phyloP scores from a whole-genome alignment of 2,888 invertebrate genomes.

The Pachycephus smyrnensis region DNA sequence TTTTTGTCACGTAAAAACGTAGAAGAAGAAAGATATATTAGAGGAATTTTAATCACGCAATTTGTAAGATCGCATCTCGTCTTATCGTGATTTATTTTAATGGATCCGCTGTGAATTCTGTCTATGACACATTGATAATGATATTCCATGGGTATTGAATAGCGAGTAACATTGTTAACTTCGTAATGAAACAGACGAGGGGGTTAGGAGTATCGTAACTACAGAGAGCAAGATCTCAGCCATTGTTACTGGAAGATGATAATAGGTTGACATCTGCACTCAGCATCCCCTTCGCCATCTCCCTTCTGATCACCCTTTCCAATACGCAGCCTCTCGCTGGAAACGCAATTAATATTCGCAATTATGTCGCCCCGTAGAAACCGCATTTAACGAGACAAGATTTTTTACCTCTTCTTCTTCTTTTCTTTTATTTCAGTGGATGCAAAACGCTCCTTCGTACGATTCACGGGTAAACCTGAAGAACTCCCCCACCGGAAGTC shows the following conservation, averaged over 20 bases:
- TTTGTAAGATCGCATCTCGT: background rate
- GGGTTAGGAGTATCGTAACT: slow-evolving; percentile 9
- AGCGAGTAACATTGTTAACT: slow-evolving; percentile 65
- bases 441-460: background rate
- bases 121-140: slow-evolving; percentile 64
- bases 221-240: slow-evolving; percentile 12
- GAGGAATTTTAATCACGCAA: background rate
- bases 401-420: slow-evolving; percentile 18
- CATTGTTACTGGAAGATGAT: slow-evolving; percentile 49
- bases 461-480: background rate
- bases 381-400: slow-evolving; percentile 53
- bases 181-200: slow-evolving; percentile 54
- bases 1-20: background rate
- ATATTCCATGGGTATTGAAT: slow-evolving; percentile 56
- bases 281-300: slow-evolving; percentile 53
- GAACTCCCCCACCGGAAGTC: background rate
- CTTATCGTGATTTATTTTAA: background rate
- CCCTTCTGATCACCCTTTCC: slow-evolving; percentile 16
- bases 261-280: slow-evolving; percentile 67
- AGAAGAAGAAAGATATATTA: background rate
- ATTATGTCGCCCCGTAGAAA: slow-evolving; percentile 43
- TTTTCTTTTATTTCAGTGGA: background rate
- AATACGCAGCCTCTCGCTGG: slow-evolving; percentile 24
- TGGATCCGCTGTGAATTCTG: slow-evolving; percentile 41
- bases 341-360: slow-evolving; percentile 66